Percentiles rank a stretch among this genome's conserved stretches.
These are phyloP conservation scores for Falco punctatus DNA, from an alignment of 2,113 vertebrate genomes.

Conservation along the genomic window DNA sequence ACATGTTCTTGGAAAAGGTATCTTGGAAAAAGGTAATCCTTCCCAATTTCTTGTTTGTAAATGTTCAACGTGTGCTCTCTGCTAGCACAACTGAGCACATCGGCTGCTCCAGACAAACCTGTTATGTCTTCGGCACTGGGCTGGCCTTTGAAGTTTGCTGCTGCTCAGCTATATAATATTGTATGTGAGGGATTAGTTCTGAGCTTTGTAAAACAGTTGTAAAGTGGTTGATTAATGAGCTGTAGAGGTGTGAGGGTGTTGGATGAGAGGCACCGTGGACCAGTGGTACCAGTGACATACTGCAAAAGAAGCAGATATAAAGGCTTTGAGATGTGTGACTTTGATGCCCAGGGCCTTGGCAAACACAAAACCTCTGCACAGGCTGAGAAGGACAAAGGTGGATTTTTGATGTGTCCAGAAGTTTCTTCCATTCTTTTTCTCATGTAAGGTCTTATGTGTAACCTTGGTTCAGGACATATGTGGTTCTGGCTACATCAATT, in stretches of 20 bases:
- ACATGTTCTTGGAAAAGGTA: background rate
- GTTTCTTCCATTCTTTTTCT: background rate
- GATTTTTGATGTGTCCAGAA: background rate
- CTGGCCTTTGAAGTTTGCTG: background rate
- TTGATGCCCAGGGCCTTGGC: background rate
- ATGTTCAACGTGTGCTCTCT: accelerated
- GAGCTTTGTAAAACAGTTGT: background rate
- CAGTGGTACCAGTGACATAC: background rate
- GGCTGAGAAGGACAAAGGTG: background rate
- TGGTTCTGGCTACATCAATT: background rate
- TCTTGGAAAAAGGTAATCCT: no score
- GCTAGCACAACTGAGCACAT: background rate
- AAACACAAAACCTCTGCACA: background rate
- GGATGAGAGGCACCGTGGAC: background rate
- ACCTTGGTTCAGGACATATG: background rate
- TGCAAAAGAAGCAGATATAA: background rate
- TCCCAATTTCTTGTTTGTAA: background rate
- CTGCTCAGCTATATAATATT: background rate
- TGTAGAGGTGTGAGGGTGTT: background rate
- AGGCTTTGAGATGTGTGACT: background rate
- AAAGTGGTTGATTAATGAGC: background rate
- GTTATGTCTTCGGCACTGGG: background rate
- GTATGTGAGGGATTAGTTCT: background rate
- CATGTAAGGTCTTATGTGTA: background rate
- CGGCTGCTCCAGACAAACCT: accelerated